Conservation (phyloP, 1,140 invertebrate genomes). For the Macrostomum lignano region DNA sequence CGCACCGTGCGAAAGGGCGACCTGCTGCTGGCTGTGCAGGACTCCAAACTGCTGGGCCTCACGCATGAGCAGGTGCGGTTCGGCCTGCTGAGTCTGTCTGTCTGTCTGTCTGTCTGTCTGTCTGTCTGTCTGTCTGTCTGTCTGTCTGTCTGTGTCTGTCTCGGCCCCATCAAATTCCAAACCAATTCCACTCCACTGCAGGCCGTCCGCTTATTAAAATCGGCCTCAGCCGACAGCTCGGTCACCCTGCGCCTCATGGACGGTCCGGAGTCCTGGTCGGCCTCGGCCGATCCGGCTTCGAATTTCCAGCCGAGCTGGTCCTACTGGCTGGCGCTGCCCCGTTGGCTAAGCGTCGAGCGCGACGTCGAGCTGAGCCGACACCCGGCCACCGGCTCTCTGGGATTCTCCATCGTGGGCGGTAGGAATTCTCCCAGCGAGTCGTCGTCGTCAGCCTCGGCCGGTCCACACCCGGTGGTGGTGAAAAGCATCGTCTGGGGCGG, state of each 20-base stretch:
- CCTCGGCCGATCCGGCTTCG: constrained; percentile 11
- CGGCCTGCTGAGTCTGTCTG: no score
- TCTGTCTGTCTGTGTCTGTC: no score
- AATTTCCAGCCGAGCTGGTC: constrained; percentile 32
- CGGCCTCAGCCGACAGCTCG: constrained; percentile 20
- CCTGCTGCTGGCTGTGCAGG: constrained; percentile 29
- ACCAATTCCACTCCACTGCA: no score
- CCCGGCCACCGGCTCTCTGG: constrained; percentile 20
- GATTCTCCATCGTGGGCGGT: constrained; percentile 32
- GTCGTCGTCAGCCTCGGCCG: no score
- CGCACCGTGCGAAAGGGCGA: constrained; percentile 31
- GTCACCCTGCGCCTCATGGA: constrained; percentile 28
- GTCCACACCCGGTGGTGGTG: constrained; percentile 29
- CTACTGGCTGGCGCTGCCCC: constrained; percentile 31
- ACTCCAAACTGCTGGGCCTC: constrained; percentile 24
- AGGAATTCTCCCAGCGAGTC: constrained; percentile 26
- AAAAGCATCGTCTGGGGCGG: constrained; percentile 30
- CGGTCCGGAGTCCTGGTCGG: constrained; percentile 27
- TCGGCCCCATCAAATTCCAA: no score
- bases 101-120: no score
- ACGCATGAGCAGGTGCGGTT: constrained; percentile 29
- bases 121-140: no score
- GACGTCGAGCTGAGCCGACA: constrained; percentile 26
- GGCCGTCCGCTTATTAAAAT: constrained; percentile 28
- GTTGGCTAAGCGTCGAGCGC: constrained; percentile 27